Conservation (phyloP, 1,140 invertebrate species). For the Mya arenaria region DNA sequence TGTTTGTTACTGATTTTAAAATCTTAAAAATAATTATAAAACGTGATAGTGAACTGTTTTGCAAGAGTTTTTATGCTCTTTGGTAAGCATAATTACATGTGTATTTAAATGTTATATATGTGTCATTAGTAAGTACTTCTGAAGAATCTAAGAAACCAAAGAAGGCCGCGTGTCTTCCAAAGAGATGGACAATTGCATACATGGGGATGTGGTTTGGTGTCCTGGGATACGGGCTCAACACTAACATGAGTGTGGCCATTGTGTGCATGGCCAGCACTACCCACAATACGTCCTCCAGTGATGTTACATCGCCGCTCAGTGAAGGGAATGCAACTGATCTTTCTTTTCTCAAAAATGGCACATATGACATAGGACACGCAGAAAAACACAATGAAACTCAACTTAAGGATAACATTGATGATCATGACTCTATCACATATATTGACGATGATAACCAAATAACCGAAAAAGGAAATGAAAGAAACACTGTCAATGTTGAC, state of each 20-base stretch:
- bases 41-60: no score
- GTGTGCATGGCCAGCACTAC: constrained; percentile 27
- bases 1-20: no score
- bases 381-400: background rate
- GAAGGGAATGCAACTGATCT: background rate
- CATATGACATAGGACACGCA: background rate
- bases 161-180: background rate
- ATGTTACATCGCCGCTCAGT: background rate
- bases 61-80: no score
- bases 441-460: background rate
- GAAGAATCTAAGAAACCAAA: no score
- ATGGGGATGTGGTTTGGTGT: background rate
- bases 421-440: background rate
- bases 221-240: background rate
- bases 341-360: background rate
- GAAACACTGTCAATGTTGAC: background rate
- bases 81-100: no score
- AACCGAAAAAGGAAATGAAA: background rate
- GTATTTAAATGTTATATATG: no score
- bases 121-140: no score
- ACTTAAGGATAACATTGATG: background rate
- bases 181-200: constrained; percentile 9
- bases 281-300: background rate
- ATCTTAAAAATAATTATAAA: no score
- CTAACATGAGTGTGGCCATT: constrained; percentile 26